phyloP scores from a whole-genome alignment of 2,888 invertebrate species.

The Lepas anatifera region DNA sequence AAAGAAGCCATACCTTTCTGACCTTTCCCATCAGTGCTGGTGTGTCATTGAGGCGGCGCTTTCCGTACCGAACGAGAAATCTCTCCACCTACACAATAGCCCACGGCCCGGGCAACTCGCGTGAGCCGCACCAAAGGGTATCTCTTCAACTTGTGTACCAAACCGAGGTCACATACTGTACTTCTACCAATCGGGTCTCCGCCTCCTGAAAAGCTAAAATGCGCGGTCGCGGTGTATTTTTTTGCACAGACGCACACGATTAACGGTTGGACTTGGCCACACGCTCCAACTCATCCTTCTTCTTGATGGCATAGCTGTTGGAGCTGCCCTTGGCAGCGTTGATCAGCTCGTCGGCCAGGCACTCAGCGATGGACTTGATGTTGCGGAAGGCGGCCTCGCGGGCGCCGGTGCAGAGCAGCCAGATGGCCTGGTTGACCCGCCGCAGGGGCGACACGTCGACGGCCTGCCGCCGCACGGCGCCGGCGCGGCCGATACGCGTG shows the following conservation, averaged over 20 bases:
- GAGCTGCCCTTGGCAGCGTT: conserved; percentile 99
- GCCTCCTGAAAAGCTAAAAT: too few relatives aligned
- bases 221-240: too few relatives aligned
- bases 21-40: too few relatives aligned
- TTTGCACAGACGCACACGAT: conserved; percentile 31
- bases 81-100: too few relatives aligned
- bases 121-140: too few relatives aligned
- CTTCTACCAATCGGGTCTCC: too few relatives aligned
- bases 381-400: conserved; percentile 99
- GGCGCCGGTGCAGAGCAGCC: conserved; percentile 97
- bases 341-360: conserved; percentile 98
- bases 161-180: too few relatives aligned
- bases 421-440: conserved; percentile 98
- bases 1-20: too few relatives aligned
- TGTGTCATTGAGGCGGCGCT: too few relatives aligned
- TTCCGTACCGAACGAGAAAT: too few relatives aligned
- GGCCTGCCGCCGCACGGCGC: conserved; percentile 99
- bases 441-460: conserved; percentile 97
- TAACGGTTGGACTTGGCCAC: conserved; percentile 99
- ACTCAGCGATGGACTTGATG: conserved; percentile 99
- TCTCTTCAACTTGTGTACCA: too few relatives aligned
- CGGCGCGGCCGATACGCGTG: conserved; percentile 98
- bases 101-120: too few relatives aligned
- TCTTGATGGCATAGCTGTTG: conserved; percentile 99
- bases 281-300: conserved; percentile 99